Percentiles rank a stretch among this genome's conserved stretches.
These are phyloP conservation scores for Microctenopoma steveboyesi DNA, from an alignment of 2,797 vertebrate species.

Conservation along the genomic window DNA sequence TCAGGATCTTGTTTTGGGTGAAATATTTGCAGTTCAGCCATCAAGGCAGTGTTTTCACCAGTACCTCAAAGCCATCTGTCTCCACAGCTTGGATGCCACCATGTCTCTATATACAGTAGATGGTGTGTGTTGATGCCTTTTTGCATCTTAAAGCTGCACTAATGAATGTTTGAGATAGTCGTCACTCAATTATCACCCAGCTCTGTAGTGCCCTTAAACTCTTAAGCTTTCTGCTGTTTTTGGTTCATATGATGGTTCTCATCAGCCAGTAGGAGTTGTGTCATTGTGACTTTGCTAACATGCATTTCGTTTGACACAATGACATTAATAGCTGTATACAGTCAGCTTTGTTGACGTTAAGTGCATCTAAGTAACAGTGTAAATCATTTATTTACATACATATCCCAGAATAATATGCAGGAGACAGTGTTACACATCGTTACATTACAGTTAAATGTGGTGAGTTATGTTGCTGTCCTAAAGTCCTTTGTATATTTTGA, in stretches of 20 bases:
- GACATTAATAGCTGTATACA: background rate
- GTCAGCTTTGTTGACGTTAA: background rate
- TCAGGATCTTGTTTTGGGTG: constrained; percentile 45
- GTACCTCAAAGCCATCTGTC: constrained; percentile 34
- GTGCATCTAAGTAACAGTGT: background rate
- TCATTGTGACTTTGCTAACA: background rate
- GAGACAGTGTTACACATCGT: background rate
- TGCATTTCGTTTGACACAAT: background rate
- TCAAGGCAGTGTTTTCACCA: constrained; percentile 30
- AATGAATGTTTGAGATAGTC: background rate
- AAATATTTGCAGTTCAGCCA: constrained; percentile 43
- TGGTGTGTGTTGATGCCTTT: background rate
- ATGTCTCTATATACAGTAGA: background rate
- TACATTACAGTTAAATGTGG: constrained; percentile 8
- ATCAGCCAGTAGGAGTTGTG: no score
- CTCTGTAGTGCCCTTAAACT: background rate
- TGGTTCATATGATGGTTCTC: background rate
- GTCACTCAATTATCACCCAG: background rate
- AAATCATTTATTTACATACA: no score
- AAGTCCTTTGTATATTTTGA: constrained; percentile 54
- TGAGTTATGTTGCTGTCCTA: constrained; percentile 37
- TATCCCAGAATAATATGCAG: constrained; percentile 1
- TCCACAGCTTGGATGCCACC: background rate
- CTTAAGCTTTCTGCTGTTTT: background rate
- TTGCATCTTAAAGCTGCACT: background rate